phyloP scores from a whole-genome alignment of 2,888 invertebrate species.

The Resseliella maxima region DNA sequence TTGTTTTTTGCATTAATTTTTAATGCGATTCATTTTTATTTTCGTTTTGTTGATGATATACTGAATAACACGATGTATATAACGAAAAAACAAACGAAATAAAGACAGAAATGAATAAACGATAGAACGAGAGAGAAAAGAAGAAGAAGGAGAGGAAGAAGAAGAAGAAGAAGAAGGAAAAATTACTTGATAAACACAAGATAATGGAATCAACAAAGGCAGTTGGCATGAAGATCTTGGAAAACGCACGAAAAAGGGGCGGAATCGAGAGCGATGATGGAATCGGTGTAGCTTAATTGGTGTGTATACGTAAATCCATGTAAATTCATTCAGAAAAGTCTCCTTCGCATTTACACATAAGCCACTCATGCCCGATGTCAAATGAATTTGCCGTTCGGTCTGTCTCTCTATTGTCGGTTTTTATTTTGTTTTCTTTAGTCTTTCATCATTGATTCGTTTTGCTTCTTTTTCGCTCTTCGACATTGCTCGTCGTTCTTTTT shows the following conservation, averaged over 20 bases:
- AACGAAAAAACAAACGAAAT: background rate
- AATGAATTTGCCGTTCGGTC: background rate
- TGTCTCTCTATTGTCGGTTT: background rate
- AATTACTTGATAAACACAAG: no score
- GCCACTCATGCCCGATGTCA: conserved; percentile 20
- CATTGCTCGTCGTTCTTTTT: no score
- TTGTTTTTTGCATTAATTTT: conserved; percentile 7
- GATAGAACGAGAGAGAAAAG: no score
- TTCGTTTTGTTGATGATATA: background rate
- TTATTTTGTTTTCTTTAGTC: no score
- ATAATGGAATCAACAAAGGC: no score
- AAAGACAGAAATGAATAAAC: background rate
- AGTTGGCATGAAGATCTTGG: no score
- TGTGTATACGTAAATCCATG: conserved; percentile 18
- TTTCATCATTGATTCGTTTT: background rate
- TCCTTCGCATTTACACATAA: background rate
- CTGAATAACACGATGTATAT: no score
- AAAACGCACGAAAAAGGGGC: background rate
- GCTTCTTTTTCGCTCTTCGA: background rate
- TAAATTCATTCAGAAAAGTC: conserved; percentile 15
- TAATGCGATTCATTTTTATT: conserved; percentile 13
- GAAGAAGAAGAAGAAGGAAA: background rate
- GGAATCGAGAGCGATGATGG: background rate
- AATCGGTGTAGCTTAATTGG: conserved; percentile 16
- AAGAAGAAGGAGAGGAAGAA: background rate